Base-by-base conservation (phyloP, 2,888 invertebrate species). In the Drosophila colorata region DNA sequence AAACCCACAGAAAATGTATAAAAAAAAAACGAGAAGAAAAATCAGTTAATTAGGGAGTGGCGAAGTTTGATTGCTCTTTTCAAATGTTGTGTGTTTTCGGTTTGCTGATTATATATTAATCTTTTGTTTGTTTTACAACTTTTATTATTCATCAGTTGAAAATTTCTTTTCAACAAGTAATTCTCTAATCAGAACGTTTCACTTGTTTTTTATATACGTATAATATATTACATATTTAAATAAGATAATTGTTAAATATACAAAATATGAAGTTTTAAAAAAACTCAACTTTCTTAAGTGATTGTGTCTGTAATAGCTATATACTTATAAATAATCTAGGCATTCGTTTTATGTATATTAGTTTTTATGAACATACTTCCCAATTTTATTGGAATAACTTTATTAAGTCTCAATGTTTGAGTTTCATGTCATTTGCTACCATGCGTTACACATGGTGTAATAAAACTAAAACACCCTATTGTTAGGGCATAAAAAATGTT, bases 1-100 rank as follows among this genome's bases (percentile, higher is more conserved):
- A 37, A 63, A 51, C 53, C 58, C 52, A 31, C 40, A 51, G 31
- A 58, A 59, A 59, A 48, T 35, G 14, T 2, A 37, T 49, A 35
- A 61, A 64, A 51, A 38, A 35, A 53, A 25, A 48, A 18, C 52
- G 47, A 41, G 40, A 40, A 59, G 25, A 41, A 14, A 18, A n/a
- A 16, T 35, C 2, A 37, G 28, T 31, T 63, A 48, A 43, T 64
- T 43, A 25, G 14, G 9, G n/a, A n/a, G 8, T 25, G 9, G 1
- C n/a, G n/a, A 61, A 59, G 33, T 47, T 46, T 11, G 20, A 33
- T 31, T 58, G 11, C 46, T 2, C 58, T 28, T 9, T 14, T 6
- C 4, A 9, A 25, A 28, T 28, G 28, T 28, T 6, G 7, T 7
- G 5, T 7, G 6, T 7, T 28, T 28, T 28, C 25, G 7, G 6